Evolutionary conservation across 2,888 invertebrate genomes (phyloP), one percentile per base, ranked within the genome.

Genomic region (Eucriotettix oculatus): DNA sequence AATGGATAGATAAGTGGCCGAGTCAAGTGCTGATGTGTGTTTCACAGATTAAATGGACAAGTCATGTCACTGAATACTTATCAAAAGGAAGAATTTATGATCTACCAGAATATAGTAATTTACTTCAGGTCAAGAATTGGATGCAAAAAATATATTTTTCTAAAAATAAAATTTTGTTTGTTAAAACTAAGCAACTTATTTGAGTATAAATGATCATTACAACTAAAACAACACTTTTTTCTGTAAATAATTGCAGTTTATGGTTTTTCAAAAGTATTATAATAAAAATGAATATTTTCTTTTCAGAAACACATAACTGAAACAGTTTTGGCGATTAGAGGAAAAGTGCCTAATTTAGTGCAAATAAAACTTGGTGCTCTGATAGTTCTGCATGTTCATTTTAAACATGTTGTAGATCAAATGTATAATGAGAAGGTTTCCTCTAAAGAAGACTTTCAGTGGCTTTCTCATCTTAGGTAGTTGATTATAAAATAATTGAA

Each of bases 301-400:
- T 62, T 73, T 14, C 62, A 72, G 66, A 73, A 73, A 59, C 87
- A 90, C 71, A 78, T 92, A 16, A 79, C 81, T 61, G 83, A 87
- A 64, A 84, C 89, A 61, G 89, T 91, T 0, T 78, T 81, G 54
- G 74, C 90, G 61, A 86, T 91, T n/a, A 76, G 84, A 70, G 84
- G 87, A 3, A 79, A 82, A 67, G 73, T 90, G 58, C 80, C 81
- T 10, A 86, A 84, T 69, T 78, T 88, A 65, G 79, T 79, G 63
- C 79, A 89, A 67, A 86, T 86, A 60, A 89, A 90, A 1, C 78
- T 91, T 1, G 87, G 87, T 68, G 88, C 90, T 11, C 76, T 91
- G 42, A 88, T 92, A 57, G 87, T 88, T 48, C 85, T 90, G 63
- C 90, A 91, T 70, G 90, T 91, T 0, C 91, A 92, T 67, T 87